phyloP scores from a whole-genome alignment of 1,140 invertebrate species.

The Hylaeus anthracinus region DNA sequence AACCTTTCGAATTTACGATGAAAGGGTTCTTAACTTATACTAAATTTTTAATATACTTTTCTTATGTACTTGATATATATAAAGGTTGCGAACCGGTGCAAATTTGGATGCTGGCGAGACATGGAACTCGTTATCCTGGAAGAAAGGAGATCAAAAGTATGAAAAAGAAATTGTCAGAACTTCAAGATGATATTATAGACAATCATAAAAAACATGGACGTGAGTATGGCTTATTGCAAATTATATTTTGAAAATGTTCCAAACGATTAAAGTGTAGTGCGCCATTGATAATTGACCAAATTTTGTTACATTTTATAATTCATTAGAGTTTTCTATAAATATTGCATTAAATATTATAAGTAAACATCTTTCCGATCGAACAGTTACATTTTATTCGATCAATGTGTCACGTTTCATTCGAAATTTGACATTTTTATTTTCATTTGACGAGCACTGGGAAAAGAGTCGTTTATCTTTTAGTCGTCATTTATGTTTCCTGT shows the following conservation, averaged over 20 bases:
- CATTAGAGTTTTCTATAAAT: too few species aligned
- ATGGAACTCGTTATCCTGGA: conserved; percentile 74
- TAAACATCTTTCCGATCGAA: too few species aligned
- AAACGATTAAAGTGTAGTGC: too few species aligned
- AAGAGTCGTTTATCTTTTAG: too few species aligned
- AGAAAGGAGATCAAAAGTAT: conserved; percentile 59
- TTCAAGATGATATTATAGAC: conserved; percentile 68
- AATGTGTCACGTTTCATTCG: too few species aligned
- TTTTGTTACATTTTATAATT: too few species aligned
- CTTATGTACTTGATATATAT: not conserved
- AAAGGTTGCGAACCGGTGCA: conserved; percentile 71
- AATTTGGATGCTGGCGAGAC: conserved; percentile 74
- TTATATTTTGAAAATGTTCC: not conserved
- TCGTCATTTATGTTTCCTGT: too few species aligned
- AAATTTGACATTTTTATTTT: too few species aligned
- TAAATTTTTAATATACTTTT: not conserved
- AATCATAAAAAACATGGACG: conserved; percentile 65
- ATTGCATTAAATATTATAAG: too few species aligned
- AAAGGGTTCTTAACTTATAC: not conserved
- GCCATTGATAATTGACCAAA: too few species aligned
- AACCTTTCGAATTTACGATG: not conserved
- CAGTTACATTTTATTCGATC: too few species aligned
- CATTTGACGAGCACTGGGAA: too few species aligned
- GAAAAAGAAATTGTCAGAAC: conserved; percentile 55
- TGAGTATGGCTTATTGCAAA: conserved; percentile 45